These are phyloP conservation scores for Eidolon dupreanum DNA, from an alignment of 2,797 vertebrate species.

Conservation along the genomic window DNA sequence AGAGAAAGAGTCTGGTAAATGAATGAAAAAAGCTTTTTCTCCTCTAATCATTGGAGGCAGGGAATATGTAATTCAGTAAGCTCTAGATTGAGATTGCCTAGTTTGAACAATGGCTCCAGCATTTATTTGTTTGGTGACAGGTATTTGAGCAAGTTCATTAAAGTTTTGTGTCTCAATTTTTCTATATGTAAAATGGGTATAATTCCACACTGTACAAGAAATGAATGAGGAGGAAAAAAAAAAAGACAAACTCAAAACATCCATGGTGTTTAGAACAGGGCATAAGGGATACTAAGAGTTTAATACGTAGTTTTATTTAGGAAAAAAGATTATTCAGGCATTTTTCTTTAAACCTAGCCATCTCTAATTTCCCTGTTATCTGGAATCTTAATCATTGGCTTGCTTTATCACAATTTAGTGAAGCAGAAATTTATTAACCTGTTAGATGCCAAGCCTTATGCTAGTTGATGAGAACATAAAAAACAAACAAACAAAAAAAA, in stretches of 20 bases:
- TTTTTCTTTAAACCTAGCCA: neutral
- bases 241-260: neutral
- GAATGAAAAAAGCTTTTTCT: neutral
- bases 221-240: neutral
- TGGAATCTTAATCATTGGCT: neutral
- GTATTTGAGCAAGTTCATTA: neutral
- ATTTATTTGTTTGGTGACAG: neutral
- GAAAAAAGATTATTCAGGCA: neutral
- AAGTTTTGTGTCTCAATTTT: neutral
- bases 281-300: neutral
- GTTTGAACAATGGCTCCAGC: too few species aligned
- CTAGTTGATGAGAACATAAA: neutral
- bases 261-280: neutral
- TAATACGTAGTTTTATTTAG: neutral
- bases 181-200: neutral
- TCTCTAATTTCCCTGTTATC: neutral
- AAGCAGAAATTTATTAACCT: slow-evolving; percentile 35
- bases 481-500: neutral
- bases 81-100: neutral
- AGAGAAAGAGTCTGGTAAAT: neutral
- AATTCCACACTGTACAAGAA: neutral
- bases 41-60: neutral
- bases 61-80: neutral
- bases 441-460: slow-evolving; percentile 17
- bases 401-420: neutral